phyloP scores from a whole-genome alignment of 2,797 vertebrate genomes.

The Trichosurus vulpecula region DNA sequence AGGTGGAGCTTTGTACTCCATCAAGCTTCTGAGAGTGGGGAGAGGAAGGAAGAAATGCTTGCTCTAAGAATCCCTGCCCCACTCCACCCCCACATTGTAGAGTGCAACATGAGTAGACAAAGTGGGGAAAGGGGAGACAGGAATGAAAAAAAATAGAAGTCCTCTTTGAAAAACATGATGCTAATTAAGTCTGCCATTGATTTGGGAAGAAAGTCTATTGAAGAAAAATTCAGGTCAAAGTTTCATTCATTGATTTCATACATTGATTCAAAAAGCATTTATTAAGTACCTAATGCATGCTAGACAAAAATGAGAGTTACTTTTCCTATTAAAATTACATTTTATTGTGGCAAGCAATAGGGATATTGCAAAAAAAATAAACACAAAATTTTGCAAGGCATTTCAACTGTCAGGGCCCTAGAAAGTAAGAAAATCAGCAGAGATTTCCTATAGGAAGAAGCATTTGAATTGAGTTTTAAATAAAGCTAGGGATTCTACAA shows the following conservation, averaged over 20 bases:
- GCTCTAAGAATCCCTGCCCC: background rate
- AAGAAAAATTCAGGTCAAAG: background rate
- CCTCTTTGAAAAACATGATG: background rate
- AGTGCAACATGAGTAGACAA: background rate
- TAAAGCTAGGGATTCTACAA: background rate
- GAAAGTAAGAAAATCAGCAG: background rate
- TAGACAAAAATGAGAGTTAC: background rate
- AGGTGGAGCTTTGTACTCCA: constrained; percentile 64
- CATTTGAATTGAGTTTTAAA: background rate
- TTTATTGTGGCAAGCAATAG: background rate
- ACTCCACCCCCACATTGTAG: background rate
- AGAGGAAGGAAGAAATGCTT: background rate
- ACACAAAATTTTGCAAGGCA: background rate
- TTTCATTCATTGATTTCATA: background rate
- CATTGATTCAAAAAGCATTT: background rate
- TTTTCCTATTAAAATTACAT: background rate
- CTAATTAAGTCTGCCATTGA: background rate
- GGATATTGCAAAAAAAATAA: background rate
- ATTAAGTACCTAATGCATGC: background rate
- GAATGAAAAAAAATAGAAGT: background rate
- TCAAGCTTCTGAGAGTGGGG: constrained; percentile 57
- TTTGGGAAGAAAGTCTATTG: background rate
- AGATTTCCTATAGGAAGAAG: background rate
- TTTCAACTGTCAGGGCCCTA: background rate
- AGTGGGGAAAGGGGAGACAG: background rate